Percentiles rank a stretch among this genome's conserved stretches.
Evolutionary conservation across 2,888 invertebrate genomes (phyloP).

Genomic region (Polydrusus tereticollis): DNA sequence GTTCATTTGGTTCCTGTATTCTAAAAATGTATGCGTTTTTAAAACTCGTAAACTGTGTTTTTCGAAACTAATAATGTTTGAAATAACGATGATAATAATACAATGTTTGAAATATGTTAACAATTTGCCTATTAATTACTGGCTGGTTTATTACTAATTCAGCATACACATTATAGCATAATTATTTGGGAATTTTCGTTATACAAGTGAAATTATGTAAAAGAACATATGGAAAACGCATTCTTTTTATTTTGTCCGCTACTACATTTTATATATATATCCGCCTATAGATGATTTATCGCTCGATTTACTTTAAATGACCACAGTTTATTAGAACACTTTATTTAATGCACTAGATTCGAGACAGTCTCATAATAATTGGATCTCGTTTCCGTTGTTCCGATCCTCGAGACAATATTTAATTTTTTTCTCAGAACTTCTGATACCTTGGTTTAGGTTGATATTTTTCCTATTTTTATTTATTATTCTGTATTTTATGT

Average conservation of each 20-base stretch:
- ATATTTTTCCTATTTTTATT: too few species aligned
- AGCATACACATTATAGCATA: background rate
- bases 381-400: too few species aligned
- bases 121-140: background rate
- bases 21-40: constrained; percentile 64
- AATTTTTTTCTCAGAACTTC: too few species aligned
- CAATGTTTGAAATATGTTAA: background rate
- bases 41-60: too few species aligned
- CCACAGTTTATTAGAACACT: too few species aligned
- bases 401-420: too few species aligned
- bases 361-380: too few species aligned
- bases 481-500: too few species aligned
- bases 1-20: constrained; percentile 86
- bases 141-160: background rate
- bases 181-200: background rate
- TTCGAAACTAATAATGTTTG: background rate
- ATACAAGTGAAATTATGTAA: constrained; percentile 2
- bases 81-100: background rate
- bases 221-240: constrained; percentile 6
- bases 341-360: too few species aligned
- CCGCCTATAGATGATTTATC: background rate
- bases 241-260: background rate
- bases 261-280: too few species aligned
- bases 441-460: too few species aligned
- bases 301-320: too few species aligned